Evolutionary conservation across 1,140 invertebrate species (phyloP).

Genomic region (Lordiphosa stackelbergi): DNA sequence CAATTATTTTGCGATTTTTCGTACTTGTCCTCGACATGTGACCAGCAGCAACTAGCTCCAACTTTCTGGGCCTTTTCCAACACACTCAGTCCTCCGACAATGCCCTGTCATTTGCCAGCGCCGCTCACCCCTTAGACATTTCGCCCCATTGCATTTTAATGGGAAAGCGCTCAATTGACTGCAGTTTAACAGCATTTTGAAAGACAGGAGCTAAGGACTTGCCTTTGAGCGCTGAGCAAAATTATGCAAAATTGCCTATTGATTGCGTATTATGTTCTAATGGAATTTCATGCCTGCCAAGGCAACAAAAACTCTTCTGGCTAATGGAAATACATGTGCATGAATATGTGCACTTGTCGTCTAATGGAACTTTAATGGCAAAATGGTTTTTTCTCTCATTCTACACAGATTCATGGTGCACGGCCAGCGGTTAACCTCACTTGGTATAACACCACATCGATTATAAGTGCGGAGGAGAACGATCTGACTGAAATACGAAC

Average conservation of each 20-base stretch:
- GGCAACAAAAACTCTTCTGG: constrained; percentile 6
- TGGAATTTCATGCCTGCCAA: constrained; percentile 50
- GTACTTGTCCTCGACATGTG: constrained; percentile 15
- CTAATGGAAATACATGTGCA: constrained; percentile 27
- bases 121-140: constrained; percentile 1
- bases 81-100: constrained; percentile 23
- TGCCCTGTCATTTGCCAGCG: constrained; percentile 38
- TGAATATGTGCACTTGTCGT: constrained; percentile 33
- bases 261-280: constrained; percentile 59
- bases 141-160: constrained; percentile 47
- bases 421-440: constrained; percentile 88
- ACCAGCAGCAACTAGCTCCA: constrained; percentile 7
- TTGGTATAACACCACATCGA: constrained; percentile 88
- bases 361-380: constrained; percentile 55
- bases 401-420: constrained; percentile 82
- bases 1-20: constrained; percentile 70
- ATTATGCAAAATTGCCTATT: constrained; percentile 62
- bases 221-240: constrained; percentile 36
- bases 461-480: constrained; percentile 78
- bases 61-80: constrained; percentile 19
- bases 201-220: constrained; percentile 13
- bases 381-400: constrained; percentile 9
- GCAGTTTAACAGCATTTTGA: constrained; percentile 52
- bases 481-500: constrained; percentile 62
- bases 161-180: constrained; percentile 49